These are phyloP conservation scores for Callorhinus ursinus DNA, from an alignment of 2,113 vertebrate species.

Conservation along the genomic window DNA sequence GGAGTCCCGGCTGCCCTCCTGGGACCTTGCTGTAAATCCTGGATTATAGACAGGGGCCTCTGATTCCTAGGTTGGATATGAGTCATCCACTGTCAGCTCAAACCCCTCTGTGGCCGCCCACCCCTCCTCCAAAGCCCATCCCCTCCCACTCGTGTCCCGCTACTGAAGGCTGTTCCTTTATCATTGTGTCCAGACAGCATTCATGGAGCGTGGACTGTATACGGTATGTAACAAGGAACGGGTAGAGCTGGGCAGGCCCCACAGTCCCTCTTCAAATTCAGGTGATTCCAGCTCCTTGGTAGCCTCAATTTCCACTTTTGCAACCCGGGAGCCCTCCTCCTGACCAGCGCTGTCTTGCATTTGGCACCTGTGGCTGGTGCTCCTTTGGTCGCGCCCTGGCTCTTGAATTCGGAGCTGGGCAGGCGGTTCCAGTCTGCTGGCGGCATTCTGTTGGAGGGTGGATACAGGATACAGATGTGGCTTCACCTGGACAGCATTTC, in stretches of 20 bases:
- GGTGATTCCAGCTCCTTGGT: too few species aligned
- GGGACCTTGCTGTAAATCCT: not conserved
- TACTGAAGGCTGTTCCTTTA: not conserved
- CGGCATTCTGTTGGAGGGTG: rapidly evolving
- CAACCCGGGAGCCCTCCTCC: rapidly evolving
- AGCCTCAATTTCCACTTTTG: not conserved
- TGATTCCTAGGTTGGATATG: rapidly evolving
- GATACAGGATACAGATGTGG: not conserved
- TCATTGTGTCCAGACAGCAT: not conserved
- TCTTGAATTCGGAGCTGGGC: rapidly evolving
- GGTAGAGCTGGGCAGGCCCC: not conserved
- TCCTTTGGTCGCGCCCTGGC: not conserved
- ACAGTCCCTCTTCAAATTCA: too few species aligned
- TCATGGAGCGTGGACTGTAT: not conserved
- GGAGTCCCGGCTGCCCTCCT: not conserved
- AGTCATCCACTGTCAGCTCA: rapidly evolving
- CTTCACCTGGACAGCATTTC: not conserved
- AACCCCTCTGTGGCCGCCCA: rapidly evolving
- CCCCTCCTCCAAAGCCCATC: not conserved
- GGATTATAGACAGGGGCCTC: not conserved
- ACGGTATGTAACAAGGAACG: rapidly evolving
- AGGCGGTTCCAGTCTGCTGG: not conserved
- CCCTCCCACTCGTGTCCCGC: too few species aligned
- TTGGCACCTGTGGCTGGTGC: too few species aligned
- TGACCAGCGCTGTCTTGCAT: rapidly evolving